phyloP scores from a whole-genome alignment of 2,888 invertebrate genomes.

The Cenopis cana region DNA sequence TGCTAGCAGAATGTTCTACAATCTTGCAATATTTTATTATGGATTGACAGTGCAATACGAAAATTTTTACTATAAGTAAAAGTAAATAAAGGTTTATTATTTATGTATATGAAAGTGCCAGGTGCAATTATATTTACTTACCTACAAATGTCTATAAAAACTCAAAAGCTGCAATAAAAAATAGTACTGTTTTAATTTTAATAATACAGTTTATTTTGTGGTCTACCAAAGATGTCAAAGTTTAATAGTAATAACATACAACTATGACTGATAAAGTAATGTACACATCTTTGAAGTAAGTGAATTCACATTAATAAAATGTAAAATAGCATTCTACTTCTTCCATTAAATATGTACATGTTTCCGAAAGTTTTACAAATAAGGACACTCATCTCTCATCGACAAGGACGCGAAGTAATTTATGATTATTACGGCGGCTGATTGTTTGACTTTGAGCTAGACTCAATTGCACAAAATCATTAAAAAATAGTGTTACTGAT shows the following conservation, averaged over 20 bases:
- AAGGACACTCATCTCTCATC: constrained; percentile 36
- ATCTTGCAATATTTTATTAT: constrained; percentile 65
- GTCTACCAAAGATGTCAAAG: constrained; percentile 76
- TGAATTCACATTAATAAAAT: constrained; percentile 41
- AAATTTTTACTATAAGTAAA: constrained; percentile 81
- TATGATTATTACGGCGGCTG: constrained; percentile 56
- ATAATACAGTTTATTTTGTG: constrained; percentile 51
- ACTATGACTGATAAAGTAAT: constrained; percentile 58
- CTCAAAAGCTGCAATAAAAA: constrained; percentile 53
- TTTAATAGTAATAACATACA: constrained; percentile 47
- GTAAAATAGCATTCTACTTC: constrained; percentile 47
- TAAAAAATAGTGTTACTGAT: constrained; percentile 54
- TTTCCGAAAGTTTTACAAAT: constrained; percentile 40
- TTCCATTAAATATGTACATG: constrained; percentile 44
- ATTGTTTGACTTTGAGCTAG: constrained; percentile 56
- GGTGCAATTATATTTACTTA: constrained; percentile 69
- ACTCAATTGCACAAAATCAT: constrained; percentile 75
- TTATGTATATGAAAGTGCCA: constrained; percentile 60
- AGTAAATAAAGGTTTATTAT: constrained; percentile 57
- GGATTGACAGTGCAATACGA: constrained; percentile 80
- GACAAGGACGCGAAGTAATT: constrained; percentile 49
- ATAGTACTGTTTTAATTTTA: constrained; percentile 48
- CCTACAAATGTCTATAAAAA: constrained; percentile 49
- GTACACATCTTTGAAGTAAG: constrained; percentile 45
- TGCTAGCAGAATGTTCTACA: constrained; percentile 49